Percentiles rank a stretch among this genome's conserved stretches.
Conservation (phyloP, 1,140 invertebrate genomes). For the Branchinecta lindahli region DNA sequence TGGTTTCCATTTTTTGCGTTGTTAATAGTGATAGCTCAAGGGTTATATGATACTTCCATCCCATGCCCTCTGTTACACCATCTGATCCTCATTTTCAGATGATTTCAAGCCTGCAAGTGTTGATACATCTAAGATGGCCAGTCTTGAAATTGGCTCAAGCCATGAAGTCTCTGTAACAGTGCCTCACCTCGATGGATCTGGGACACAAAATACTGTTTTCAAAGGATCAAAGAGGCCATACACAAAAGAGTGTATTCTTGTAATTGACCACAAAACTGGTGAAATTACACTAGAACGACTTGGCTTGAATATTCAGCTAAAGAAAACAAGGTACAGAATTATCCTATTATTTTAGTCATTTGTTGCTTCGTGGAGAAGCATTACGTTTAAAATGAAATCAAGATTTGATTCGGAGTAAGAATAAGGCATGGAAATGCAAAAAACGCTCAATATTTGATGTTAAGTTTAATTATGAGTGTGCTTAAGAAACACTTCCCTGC, state of each 20-base stretch:
- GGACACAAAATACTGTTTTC: slow-evolving; percentile 75
- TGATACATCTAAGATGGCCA: slow-evolving; percentile 73
- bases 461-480: no score
- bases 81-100: slow-evolving; percentile 43
- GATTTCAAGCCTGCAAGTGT: slow-evolving; percentile 95
- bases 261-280: slow-evolving; percentile 76
- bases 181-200: slow-evolving; percentile 77
- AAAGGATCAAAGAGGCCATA: slow-evolving; percentile 81
- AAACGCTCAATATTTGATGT: no score
- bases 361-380: no score
- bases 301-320: slow-evolving; percentile 75
- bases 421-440: no score
- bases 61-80: slow-evolving; percentile 11
- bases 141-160: slow-evolving; percentile 67
- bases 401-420: no score
- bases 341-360: no score
- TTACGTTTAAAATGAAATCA: no score
- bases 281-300: slow-evolving; percentile 84
- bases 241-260: slow-evolving; percentile 83
- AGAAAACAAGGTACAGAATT: slow-evolving; percentile 63
- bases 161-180: slow-evolving; percentile 79
- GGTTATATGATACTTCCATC: slow-evolving; percentile 10
- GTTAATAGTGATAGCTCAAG: slow-evolving; percentile 16
- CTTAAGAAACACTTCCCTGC: no score
- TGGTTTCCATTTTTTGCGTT: slow-evolving; percentile 19